A percentile compares a stretch with the other conserved stretches of the same genome.
Conservation (phyloP, 2,797 vertebrate genomes). For the Xenopus petersii region DNA sequence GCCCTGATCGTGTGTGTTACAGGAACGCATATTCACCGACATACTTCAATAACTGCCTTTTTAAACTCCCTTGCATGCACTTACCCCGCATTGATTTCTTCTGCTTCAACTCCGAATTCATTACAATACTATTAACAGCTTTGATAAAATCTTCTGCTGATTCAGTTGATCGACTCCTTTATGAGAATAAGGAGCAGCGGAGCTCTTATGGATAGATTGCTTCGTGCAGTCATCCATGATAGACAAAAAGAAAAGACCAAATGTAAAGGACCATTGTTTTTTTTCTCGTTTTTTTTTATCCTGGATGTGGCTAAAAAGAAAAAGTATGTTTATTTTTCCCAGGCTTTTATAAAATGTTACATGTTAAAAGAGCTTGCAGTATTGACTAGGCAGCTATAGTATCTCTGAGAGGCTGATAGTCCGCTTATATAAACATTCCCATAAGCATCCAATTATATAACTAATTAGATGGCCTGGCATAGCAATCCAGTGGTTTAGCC, state of each 20-base stretch:
- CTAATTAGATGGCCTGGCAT: no score
- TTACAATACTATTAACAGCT: slow-evolving; percentile 57
- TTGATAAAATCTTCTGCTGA: slow-evolving; percentile 55
- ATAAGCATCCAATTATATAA: no score
- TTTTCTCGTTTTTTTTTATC: no score
- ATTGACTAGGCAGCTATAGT: no score
- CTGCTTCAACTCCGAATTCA: slow-evolving; percentile 51
- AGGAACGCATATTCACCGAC: slow-evolving; percentile 23
- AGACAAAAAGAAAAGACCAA: not conserved
- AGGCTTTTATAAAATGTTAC: no score
- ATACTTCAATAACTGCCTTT: slow-evolving; percentile 31
- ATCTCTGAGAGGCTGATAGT: no score
- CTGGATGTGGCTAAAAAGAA: no score
- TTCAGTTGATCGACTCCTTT: slow-evolving; percentile 53
- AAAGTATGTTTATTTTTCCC: no score
- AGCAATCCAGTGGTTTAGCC: no score
- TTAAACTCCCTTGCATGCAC: slow-evolving; percentile 49
- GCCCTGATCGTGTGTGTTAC: slow-evolving; percentile 6
- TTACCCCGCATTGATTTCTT: slow-evolving; percentile 61
- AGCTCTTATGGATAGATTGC: slow-evolving; percentile 48
- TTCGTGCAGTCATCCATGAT: slow-evolving; percentile 13
- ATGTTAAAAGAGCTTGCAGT: no score
- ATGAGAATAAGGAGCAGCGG: slow-evolving; percentile 44
- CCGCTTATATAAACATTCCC: no score
- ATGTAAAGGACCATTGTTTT: no score